These are phyloP conservation scores for Cosmia pyralina DNA, from an alignment of 2,888 invertebrate genomes.

Conservation along the genomic window DNA sequence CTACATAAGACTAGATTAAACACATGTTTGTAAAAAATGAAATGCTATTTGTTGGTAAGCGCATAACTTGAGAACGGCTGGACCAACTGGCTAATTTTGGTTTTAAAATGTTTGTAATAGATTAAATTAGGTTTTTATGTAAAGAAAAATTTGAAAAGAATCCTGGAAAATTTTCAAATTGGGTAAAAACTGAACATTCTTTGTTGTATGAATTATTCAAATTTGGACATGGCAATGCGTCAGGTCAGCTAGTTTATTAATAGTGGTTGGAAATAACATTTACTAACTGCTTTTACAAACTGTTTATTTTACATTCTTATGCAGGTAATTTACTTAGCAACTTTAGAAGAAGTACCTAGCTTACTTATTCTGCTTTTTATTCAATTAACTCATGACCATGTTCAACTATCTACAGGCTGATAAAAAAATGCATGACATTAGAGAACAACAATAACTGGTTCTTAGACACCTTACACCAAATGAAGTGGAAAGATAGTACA, in stretches of 20 bases:
- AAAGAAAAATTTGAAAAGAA: too few relatives aligned
- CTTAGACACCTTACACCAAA: background rate
- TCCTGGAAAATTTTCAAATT: too few relatives aligned
- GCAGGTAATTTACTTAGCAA: background rate
- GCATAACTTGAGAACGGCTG: too few relatives aligned
- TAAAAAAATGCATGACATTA: background rate
- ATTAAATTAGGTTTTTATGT: rapidly evolving
- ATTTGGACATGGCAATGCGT: too few relatives aligned
- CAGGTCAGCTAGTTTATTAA: background rate
- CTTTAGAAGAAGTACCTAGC: background rate
- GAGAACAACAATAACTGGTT: background rate
- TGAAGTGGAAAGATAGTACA: background rate
- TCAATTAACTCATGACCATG: background rate
- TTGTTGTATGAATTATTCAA: too few relatives aligned
- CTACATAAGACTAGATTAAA: too few relatives aligned
- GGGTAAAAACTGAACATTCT: too few relatives aligned
- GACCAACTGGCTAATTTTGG: too few relatives aligned
- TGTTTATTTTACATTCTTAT: background rate
- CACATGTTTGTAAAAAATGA: too few relatives aligned
- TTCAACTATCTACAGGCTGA: background rate
- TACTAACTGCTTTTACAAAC: background rate
- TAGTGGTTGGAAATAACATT: background rate
- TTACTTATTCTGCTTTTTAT: background rate
- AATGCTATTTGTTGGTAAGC: too few relatives aligned
- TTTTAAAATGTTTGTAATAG: too few relatives aligned